Evolutionary conservation across 2,113 vertebrate genomes (phyloP).

Genomic region (Phrynosoma platyrhinos): DNA sequence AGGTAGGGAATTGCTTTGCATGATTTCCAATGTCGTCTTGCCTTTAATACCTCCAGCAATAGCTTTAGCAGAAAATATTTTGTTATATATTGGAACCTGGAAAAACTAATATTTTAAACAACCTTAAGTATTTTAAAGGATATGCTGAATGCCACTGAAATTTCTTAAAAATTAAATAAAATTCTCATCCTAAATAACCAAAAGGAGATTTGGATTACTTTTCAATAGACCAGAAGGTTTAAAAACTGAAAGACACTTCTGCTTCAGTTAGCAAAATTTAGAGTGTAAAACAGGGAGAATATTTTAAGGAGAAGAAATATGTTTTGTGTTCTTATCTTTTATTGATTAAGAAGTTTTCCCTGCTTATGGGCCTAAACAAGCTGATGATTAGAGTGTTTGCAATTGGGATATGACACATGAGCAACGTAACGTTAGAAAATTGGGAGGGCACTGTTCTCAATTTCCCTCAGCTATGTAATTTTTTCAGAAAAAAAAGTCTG

Average conservation of each 20-base stretch:
- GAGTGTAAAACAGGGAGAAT: not conserved
- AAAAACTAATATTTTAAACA: not conserved
- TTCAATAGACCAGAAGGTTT: not conserved
- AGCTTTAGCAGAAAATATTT: not conserved
- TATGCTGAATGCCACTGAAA: not conserved
- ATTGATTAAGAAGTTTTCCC: not conserved
- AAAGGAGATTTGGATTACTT: not conserved
- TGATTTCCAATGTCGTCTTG: not conserved
- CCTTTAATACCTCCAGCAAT: not conserved
- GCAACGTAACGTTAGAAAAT: not conserved
- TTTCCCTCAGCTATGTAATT: slow-evolving; percentile 32
- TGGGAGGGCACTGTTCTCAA: not conserved
- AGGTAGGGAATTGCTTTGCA: not conserved
- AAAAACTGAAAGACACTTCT: not conserved
- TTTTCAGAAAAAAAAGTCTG: not conserved
- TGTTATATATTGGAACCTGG: not conserved
- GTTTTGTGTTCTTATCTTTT: not conserved
- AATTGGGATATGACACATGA: not conserved
- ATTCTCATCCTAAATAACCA: not conserved
- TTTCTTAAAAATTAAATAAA: no score
- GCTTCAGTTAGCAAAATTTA: not conserved
- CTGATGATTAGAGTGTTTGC: not conserved
- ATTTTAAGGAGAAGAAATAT: not conserved
- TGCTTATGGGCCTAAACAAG: not conserved
- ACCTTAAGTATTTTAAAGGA: not conserved